A percentile compares a stretch with the other conserved stretches of the same genome.
phyloP scores from a whole-genome alignment of 2,888 invertebrate species.

The Molanna angustata region DNA sequence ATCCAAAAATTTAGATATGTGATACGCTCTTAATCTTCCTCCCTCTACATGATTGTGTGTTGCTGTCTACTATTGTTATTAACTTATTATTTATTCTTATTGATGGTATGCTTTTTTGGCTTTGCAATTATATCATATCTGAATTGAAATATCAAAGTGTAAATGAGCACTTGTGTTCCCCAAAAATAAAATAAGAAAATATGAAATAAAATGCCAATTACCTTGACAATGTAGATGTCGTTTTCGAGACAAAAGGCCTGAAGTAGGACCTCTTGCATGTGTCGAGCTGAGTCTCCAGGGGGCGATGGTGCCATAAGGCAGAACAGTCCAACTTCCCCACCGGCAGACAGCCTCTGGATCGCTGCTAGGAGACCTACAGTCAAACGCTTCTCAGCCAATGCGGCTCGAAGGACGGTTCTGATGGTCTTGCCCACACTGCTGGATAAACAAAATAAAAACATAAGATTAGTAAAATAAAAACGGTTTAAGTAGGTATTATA shows the following conservation, averaged over 20 bases:
- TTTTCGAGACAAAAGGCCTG: constrained; percentile 79
- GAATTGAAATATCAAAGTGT: too few species aligned
- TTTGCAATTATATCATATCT: too few species aligned
- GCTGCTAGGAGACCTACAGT: constrained; percentile 65
- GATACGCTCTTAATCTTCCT: too few species aligned
- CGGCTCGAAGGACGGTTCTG: constrained; percentile 53
- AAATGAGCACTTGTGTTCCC: too few species aligned
- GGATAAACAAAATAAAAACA: constrained; percentile 37
- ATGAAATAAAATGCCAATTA: constrained; percentile 36
- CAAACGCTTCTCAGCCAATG: constrained; percentile 56
- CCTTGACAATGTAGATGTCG: constrained; percentile 73
- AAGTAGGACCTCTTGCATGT: constrained; percentile 74
- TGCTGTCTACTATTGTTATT: too few species aligned
- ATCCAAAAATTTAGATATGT: too few species aligned
- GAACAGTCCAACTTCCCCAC: constrained; percentile 59
- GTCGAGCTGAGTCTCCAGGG: constrained; percentile 70
- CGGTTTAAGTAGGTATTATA: too few species aligned
- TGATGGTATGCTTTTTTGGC: too few species aligned
- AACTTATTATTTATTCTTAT: too few species aligned
- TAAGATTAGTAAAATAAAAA: too few species aligned
- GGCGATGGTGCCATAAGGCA: constrained; percentile 67
- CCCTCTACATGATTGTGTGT: too few species aligned
- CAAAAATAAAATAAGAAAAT: constrained; percentile 24
- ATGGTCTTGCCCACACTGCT: constrained; percentile 52
- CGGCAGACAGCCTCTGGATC: constrained; percentile 55